Percentiles rank a stretch among this genome's conserved stretches.
phyloP scores from a whole-genome alignment of 2,113 vertebrate species.

The Agapornis roseicollis region DNA sequence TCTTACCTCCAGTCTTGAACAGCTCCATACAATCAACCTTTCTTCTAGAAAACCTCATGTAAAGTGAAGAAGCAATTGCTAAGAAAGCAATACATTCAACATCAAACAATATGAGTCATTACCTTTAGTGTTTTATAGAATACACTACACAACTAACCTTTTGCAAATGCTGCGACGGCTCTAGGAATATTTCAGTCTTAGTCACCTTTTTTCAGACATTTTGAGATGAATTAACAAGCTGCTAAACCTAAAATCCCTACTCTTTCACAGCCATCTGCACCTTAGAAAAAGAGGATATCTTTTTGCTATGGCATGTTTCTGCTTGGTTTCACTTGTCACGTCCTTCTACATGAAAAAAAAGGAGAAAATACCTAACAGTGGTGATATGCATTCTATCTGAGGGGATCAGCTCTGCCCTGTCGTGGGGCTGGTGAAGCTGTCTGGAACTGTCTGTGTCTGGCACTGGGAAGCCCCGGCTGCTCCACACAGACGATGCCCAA shows the following conservation, averaged over 20 bases:
- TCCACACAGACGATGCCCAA: accelerated
- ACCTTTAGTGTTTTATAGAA: neutral
- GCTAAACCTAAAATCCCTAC: neutral
- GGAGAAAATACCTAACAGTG: neutral
- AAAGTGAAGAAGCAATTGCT: slow-evolving; percentile 17
- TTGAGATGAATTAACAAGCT: neutral
- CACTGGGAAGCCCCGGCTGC: accelerated
- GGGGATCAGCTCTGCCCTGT: neutral
- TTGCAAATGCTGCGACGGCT: neutral
- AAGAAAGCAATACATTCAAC: slow-evolving; percentile 1
- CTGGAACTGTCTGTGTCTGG: neutral
- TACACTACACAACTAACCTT: neutral
- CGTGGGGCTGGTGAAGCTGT: neutral
- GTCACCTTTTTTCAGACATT: neutral
- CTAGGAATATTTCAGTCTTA: neutral
- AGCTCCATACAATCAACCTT: neutral
- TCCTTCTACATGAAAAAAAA: neutral
- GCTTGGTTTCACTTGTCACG: neutral
- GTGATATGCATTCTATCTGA: neutral
- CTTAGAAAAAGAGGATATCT: neutral
- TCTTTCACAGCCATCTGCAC: neutral
- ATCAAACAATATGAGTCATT: neutral
- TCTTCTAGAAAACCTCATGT: neutral
- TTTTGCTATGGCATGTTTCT: neutral
- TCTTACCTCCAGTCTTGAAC: neutral